Conservation (phyloP, 2,113 vertebrate genomes). For the Poeciliopsis occidentalis region DNA sequence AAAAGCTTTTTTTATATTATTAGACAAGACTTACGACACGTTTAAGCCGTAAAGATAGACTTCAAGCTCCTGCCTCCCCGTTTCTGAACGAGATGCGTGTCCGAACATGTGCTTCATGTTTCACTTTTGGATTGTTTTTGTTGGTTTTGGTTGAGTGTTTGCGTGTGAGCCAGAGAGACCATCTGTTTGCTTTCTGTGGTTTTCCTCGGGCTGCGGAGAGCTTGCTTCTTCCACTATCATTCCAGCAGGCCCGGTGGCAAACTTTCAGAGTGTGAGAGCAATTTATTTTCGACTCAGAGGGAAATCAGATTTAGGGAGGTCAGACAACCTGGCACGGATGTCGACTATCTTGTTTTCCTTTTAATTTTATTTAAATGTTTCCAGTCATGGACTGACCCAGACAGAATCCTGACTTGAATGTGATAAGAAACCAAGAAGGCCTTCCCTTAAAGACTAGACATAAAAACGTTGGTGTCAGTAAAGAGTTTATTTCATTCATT, state of each 20-base stretch:
- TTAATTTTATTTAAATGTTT: neutral
- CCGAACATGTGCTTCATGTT: slow-evolving; percentile 29
- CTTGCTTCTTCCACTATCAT: slow-evolving; percentile 38
- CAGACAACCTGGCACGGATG: neutral
- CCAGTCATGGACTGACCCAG: neutral
- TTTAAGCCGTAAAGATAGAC: slow-evolving; percentile 22
- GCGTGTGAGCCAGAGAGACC: slow-evolving; percentile 28
- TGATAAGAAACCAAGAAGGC: neutral
- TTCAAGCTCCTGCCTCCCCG: slow-evolving; percentile 7
- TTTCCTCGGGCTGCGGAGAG: slow-evolving; percentile 51
- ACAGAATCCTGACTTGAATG: neutral
- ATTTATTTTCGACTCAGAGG: slow-evolving; percentile 7
- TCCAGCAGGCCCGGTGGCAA: neutral
- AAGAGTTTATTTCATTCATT: no score
- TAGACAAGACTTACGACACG: neutral
- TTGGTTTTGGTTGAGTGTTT: slow-evolving; percentile 54
- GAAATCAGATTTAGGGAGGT: neutral
- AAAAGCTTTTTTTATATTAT: slow-evolving; percentile 2
- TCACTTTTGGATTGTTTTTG: slow-evolving; percentile 41
- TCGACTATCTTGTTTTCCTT: neutral
- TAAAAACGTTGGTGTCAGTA: no score
- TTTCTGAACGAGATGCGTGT: slow-evolving; percentile 30
- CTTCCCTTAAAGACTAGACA: neutral
- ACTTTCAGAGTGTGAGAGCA: neutral
- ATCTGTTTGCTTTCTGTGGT: slow-evolving; percentile 67